phyloP scores from a whole-genome alignment of 2,888 invertebrate genomes.

The Ophion ventricosus region DNA sequence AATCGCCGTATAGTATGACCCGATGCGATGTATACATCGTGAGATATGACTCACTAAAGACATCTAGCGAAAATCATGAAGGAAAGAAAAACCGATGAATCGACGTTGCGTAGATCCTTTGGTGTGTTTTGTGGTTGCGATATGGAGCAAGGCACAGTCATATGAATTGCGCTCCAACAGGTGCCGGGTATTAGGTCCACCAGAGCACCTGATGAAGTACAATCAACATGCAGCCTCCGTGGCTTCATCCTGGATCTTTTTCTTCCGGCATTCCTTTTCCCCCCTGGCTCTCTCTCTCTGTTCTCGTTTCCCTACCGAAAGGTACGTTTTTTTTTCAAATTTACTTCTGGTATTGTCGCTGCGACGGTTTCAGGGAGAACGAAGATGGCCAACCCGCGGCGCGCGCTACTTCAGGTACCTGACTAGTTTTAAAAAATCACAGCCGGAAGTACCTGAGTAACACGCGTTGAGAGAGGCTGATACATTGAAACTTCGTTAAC shows the following conservation, averaged over 20 bases:
- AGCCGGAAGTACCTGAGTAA: conserved; percentile 95
- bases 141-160: conserved; percentile 84
- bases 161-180: conserved; percentile 99
- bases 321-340: not conserved
- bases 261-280: not conserved
- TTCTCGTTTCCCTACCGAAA: not conserved
- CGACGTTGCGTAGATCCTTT: not conserved
- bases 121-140: not conserved
- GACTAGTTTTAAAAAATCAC: conserved; percentile 88
- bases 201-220: conserved; percentile 99
- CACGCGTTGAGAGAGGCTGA: conserved; percentile 88
- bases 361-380: not conserved
- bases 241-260: conserved; percentile 45
- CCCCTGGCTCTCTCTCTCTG: not conserved
- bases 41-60: no score
- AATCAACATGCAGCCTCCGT: conserved; percentile 95
- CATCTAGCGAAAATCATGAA: not conserved
- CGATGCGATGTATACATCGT: no score
- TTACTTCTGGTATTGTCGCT: no score
- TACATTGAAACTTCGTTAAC: conserved; percentile 1
- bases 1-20: no score
- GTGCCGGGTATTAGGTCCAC: conserved; percentile 96
- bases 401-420: conserved; percentile 99
- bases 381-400: conserved; percentile 86
- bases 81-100: not conserved